Conservation (phyloP, 2,113 vertebrate species). For the Okapia johnstoni region DNA sequence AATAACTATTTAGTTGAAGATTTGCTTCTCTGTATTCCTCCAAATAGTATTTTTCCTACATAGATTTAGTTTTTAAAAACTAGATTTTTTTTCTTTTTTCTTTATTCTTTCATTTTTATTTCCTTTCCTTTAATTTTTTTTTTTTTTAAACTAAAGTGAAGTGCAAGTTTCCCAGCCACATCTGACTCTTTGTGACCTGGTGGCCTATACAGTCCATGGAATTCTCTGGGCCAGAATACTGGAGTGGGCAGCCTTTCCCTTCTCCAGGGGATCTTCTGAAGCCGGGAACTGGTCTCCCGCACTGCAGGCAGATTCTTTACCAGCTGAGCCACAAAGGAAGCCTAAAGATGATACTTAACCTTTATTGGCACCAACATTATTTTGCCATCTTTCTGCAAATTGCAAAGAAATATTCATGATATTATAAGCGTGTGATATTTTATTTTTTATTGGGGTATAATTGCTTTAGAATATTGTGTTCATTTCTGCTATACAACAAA, state of each 20-base stretch:
- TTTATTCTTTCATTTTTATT: neutral
- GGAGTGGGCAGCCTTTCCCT: neutral
- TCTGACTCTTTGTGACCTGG: neutral
- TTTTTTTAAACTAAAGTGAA: neutral
- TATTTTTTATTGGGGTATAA: neutral
- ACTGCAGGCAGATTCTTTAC: neutral
- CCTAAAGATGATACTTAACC: neutral
- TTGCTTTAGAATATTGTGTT: neutral
- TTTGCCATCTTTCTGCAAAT: neutral
- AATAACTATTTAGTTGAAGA: neutral
- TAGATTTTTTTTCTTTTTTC: neutral
- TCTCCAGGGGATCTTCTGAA: neutral
- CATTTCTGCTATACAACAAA: neutral
- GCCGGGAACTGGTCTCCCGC: fast-evolving
- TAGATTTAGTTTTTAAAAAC: neutral
- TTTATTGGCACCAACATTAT: neutral
- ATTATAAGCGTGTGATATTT: neutral
- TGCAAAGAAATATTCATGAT: neutral
- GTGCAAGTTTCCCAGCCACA: neutral
- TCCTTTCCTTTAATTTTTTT: neutral
- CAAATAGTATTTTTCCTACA: neutral
- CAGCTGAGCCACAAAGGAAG: neutral
- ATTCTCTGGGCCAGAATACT: fast-evolving
- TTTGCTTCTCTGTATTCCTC: neutral
- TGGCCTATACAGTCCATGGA: neutral